Conservation (phyloP, 1,140 invertebrate genomes). For the Cherax quadricarinatus region DNA sequence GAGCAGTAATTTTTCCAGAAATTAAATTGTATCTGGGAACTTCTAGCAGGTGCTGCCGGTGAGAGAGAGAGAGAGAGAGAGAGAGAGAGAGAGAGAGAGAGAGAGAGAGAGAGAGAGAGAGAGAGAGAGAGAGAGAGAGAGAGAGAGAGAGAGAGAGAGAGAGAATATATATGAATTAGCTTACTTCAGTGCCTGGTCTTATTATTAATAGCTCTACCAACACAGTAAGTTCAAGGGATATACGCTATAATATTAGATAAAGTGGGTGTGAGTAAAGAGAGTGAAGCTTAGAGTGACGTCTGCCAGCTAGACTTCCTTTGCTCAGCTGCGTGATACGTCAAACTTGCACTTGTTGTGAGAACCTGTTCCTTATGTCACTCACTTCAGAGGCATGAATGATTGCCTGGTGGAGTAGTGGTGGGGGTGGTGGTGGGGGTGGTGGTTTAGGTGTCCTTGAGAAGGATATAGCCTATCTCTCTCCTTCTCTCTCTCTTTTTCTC, state of each 20-base stretch:
- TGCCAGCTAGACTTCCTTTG: too few species aligned
- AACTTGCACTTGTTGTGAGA: too few species aligned
- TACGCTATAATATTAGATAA: not conserved
- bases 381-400: too few species aligned
- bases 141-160: not conserved
- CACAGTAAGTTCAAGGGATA: not conserved
- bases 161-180: not conserved
- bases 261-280: too few species aligned
- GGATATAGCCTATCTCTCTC: not conserved
- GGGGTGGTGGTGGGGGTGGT: too few species aligned
- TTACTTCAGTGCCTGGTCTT: not conserved
- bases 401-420: too few species aligned
- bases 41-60: too few species aligned
- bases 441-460: not conserved
- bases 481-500: too few species aligned
- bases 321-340: too few species aligned
- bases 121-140: slow-evolving; percentile 3
- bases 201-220: not conserved
- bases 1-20: not conserved
- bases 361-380: too few species aligned
- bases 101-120: slow-evolving; percentile 5
- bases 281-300: too few species aligned
- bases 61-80: not conserved
- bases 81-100: not conserved
- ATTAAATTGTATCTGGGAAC: too few species aligned